Percentiles rank a stretch among this genome's conserved stretches.
phyloP scores from a whole-genome alignment of 1,140 invertebrate species.

The Neodiprion lecontei region DNA sequence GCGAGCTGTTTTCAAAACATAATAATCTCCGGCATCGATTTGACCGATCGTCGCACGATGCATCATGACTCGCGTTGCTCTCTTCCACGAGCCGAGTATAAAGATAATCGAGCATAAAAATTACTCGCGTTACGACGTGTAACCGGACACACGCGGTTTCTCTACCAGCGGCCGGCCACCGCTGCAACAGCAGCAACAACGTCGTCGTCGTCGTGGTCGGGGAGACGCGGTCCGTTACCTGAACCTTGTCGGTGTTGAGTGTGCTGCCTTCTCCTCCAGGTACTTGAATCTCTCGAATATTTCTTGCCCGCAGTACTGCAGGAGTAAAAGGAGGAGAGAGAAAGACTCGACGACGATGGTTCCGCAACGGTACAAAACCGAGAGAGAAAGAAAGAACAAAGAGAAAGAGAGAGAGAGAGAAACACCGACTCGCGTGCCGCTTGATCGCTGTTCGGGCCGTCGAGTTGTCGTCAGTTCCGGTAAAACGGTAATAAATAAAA shows the following conservation, averaged over 20 bases:
- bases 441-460: neutral
- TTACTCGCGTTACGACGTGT: neutral
- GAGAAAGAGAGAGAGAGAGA: slow-evolving; percentile 4
- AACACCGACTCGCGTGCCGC: neutral
- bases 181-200: neutral
- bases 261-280: neutral
- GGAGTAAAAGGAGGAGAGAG: neutral
- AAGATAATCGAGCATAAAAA: no score
- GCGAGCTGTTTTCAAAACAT: no score
- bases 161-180: neutral
- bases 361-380: slow-evolving; percentile 7
- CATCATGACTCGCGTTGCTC: no score
- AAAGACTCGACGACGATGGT: slow-evolving; percentile 5
- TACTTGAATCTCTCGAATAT: neutral
- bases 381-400: slow-evolving; percentile 11
- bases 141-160: neutral
- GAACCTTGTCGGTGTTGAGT: neutral
- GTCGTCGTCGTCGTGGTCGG: neutral
- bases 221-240: neutral
- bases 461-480: neutral
- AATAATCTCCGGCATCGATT: no score
- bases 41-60: no score
- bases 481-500: slow-evolving; percentile 8
- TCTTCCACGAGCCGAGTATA: no score
- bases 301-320: neutral